Evolutionary conservation across 2,113 vertebrate species (phyloP), one percentile per base, ranked within the genome.

Genomic region (Lagopus leucura): DNA sequence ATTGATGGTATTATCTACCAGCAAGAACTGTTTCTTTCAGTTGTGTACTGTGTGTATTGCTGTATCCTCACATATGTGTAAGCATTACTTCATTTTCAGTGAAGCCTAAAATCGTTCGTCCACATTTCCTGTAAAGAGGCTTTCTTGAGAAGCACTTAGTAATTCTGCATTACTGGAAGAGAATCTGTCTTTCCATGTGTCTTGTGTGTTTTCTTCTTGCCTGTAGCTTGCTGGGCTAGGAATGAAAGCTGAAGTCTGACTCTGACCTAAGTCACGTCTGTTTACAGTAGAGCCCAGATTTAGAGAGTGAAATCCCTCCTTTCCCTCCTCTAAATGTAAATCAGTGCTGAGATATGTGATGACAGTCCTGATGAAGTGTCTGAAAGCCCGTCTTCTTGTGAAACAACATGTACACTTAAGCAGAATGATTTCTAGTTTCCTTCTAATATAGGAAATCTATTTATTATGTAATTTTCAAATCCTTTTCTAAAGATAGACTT

Each of bases 281-380:
- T 48, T 61, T 90, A 40, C 58, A 43, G 43, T 61, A 75, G 24
- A 81, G 27, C 22, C 36, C n/a, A 58, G 43, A 77, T 75, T 89
- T 61, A 65, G 75, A 75, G 69, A 67, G 45, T 30, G 77, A 85
- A 75, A 83, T 28, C 9, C 13, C 75, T 83, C 52, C 30, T 91
- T 83, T 93, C 34, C 30, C 57, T 54, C 17, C 19, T 88, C 90
- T 86, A 70, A 86, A 92, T 58, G 52, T 66, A 93, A 91, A 95
- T 76, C 43, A 81, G 24, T 70, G 52, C 57, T 28, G 11, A 82
- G 72, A 40, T 63, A 76, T 52, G 54, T 58, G 52, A 83, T 88
- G 82, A 84, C 73, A 91, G 30, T 66, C 27, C 54, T 70, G 61
- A 75, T 38, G 73, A 93, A 78, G 48, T 66, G 28, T 82, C 48